These are phyloP conservation scores for Porites lobata DNA, from an alignment of 92 coral and sea anemone species.

Conservation along the genomic window DNA sequence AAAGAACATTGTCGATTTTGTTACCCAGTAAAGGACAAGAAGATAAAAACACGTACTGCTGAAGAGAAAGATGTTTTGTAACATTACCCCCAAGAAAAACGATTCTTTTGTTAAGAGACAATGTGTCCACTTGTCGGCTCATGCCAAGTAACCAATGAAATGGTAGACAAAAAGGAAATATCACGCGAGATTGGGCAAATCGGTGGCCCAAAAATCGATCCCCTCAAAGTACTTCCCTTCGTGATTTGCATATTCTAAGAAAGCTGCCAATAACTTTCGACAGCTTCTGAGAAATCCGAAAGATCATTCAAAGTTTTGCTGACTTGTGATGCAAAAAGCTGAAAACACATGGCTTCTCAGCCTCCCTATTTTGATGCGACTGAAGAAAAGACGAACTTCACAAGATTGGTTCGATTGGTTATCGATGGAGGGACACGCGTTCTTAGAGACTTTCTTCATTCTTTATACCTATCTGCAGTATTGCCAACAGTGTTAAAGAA, in stretches of 20 bases:
- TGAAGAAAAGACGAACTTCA: constrained; percentile 44
- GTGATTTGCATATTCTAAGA: background rate
- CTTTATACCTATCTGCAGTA: background rate
- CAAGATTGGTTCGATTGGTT: constrained; percentile 36
- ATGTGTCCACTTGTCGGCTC: no score
- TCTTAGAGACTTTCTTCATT: constrained; percentile 28
- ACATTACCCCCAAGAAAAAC: no score
- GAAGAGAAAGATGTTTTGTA: no score
- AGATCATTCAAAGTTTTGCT: background rate
- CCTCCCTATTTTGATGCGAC: background rate
- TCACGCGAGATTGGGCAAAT: no score
- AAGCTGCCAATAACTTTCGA: background rate
- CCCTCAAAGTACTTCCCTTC: no score
- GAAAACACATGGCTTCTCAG: background rate
- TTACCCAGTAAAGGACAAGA: no score
- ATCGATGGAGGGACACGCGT: constrained; percentile 51
- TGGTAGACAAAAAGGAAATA: no score
- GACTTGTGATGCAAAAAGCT: background rate
- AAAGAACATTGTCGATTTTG: no score
- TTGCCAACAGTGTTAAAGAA: constrained; percentile 34
- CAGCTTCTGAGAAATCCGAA: background rate
- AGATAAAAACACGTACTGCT: no score
- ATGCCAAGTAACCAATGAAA: no score
- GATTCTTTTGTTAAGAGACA: no score
- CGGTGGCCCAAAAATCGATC: no score